Evolutionary conservation across 2,888 invertebrate genomes (phyloP), one percentile per base, ranked within the genome.

Genomic region (Koerneria pararmatus): DNA sequence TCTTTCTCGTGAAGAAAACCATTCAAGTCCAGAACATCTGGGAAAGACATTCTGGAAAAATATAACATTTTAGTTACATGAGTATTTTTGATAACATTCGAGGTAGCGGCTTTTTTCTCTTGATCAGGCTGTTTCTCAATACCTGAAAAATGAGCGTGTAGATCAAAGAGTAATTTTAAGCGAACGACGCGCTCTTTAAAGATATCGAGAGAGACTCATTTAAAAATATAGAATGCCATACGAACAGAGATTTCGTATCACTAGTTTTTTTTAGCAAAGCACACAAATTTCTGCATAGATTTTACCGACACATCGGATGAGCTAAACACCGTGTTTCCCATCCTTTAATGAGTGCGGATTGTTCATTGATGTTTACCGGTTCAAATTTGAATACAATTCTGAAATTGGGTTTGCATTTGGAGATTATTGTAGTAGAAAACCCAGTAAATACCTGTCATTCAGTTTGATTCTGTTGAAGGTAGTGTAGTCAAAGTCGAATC

Each of bases 401-500:
- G n/a, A n/a, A n/a, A n/a, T n/a, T n/a, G n/a, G n/a, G n/a, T n/a
- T n/a, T n/a, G n/a, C n/a, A n/a, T n/a, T n/a, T n/a, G n/a, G 24
- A n/a, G n/a, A 54, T 54, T 24, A 54, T 24, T 15, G 24, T n/a
- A 24, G 1, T 54, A 24, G n/a, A 58, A 11, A 32, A 27, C 27
- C 19, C 15, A 58, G 15, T 1, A 32, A 31, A 49, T 83, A 90
- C 90, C 89, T 90, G 85, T 92, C 91, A 83, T 92, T 92, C 53
- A 93, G 86, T 85, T 93, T 93, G 73, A 92, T 91, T 73, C 92
- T 87, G 82, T 91, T 90, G 87, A 91, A 89, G 5, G 90, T 90
- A 75, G 87, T 88, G 82, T 91, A 91, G 84, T 93, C 92, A 83
- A 92, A 93, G 85, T 92, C 92, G 83, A 93, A 93, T 69, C 93